These are phyloP conservation scores for Ginglymostoma cirratum DNA, from an alignment of 2,113 vertebrate species.

Conservation along the genomic window DNA sequence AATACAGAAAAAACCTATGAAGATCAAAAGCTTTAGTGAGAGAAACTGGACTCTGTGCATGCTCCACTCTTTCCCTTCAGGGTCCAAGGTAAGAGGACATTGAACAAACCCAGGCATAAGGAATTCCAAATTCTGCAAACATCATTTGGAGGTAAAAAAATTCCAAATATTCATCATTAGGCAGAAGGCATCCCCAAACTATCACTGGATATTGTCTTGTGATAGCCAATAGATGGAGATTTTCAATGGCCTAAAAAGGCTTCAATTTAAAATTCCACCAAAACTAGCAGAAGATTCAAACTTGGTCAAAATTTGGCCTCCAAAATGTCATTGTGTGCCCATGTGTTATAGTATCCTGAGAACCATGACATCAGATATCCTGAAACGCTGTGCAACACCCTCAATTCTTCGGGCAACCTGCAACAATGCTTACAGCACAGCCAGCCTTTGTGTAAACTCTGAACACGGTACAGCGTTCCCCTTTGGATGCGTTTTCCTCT, in stretches of 20 bases:
- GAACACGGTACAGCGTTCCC: neutral
- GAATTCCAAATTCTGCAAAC: conserved; percentile 35
- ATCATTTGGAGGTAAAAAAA: conserved; percentile 22
- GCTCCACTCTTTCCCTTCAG: conserved; percentile 19
- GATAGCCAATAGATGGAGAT: conserved; percentile 17
- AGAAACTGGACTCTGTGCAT: conserved; percentile 35
- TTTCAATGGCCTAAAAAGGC: neutral
- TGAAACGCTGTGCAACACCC: neutral
- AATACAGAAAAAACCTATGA: conserved; percentile 37
- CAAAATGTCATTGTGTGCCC: neutral
- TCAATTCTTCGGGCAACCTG: neutral
- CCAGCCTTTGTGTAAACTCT: conserved; percentile 27
- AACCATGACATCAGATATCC: conserved; percentile 27
- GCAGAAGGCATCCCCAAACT: conserved; percentile 30
- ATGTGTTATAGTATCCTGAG: conserved; percentile 30
- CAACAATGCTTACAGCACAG: conserved; percentile 9
- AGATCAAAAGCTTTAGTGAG: conserved; percentile 31
- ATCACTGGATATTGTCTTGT: neutral
- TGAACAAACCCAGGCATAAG: conserved; percentile 27
- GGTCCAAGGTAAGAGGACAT: conserved; percentile 14
- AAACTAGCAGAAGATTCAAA: conserved; percentile 3
- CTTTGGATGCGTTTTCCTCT: conserved; percentile 15
- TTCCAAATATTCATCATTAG: conserved; percentile 13
- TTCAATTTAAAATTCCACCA: conserved; percentile 30
- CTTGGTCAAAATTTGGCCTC: conserved; percentile 31